Conservation (phyloP, 2,113 vertebrate species). For the Fulmarus glacialis region DNA sequence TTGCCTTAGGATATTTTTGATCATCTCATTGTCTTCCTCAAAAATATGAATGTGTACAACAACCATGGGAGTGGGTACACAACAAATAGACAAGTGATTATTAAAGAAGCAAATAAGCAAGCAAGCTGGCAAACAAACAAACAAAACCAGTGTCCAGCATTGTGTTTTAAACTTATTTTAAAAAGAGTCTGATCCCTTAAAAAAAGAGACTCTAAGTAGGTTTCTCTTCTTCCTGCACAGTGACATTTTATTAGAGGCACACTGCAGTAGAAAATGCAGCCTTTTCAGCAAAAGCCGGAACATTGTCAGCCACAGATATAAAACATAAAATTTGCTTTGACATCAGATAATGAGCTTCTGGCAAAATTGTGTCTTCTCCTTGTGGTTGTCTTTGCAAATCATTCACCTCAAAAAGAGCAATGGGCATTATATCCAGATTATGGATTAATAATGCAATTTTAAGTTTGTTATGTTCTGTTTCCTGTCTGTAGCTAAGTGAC, state of each 20-base stretch:
- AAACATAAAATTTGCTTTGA: conserved; percentile 33
- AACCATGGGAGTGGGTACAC: fast-evolving
- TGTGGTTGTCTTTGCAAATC: conserved; percentile 7
- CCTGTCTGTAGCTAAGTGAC: background rate
- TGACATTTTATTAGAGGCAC: background rate
- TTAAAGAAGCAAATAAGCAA: background rate
- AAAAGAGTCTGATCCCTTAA: background rate
- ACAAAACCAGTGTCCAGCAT: background rate
- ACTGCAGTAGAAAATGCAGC: background rate
- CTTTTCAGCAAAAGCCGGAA: background rate
- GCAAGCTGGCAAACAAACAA: background rate
- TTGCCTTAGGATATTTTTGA: background rate
- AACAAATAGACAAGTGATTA: background rate
- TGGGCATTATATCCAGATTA: background rate
- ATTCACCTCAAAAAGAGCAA: conserved; percentile 17
- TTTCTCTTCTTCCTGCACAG: background rate
- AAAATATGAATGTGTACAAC: background rate
- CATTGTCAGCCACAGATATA: background rate
- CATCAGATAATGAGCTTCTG: conserved; percentile 31
- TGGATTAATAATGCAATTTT: background rate
- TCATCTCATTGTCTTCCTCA: background rate
- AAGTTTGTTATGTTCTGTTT: background rate
- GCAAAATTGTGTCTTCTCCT: background rate
- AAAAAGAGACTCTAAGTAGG: background rate
- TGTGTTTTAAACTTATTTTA: background rate